phyloP scores from a whole-genome alignment of 2,797 vertebrate species.

The Pangasius djambal region DNA sequence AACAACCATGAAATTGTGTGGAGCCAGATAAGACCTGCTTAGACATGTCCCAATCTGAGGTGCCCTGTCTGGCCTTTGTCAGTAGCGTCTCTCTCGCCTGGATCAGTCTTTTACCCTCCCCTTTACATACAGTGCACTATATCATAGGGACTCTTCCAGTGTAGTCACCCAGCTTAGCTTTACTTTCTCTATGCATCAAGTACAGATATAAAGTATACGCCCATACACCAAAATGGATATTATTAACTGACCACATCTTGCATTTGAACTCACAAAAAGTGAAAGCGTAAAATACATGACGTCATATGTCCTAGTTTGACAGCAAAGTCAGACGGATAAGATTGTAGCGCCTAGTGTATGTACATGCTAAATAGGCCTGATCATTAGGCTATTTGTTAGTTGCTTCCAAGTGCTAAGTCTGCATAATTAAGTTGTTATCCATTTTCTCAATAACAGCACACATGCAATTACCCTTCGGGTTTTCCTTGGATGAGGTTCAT shows the following conservation, averaged over 20 bases:
- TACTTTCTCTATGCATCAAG: not conserved
- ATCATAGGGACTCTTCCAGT: not conserved
- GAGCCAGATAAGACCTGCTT: slow-evolving; percentile 77
- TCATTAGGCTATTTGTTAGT: slow-evolving; percentile 13
- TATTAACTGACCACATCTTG: not conserved
- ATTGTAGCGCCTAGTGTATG: not conserved
- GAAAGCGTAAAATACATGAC: not conserved
- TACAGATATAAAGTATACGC: not conserved
- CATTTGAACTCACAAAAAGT: not conserved
- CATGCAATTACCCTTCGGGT: slow-evolving; percentile 65
- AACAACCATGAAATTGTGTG: slow-evolving; percentile 79
- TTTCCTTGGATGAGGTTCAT: slow-evolving; percentile 65
- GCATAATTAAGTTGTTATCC: slow-evolving; percentile 64
- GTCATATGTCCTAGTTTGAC: not conserved
- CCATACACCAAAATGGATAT: not conserved
- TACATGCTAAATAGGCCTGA: not conserved
- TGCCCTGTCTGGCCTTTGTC: slow-evolving; percentile 56
- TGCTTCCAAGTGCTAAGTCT: slow-evolving; percentile 33
- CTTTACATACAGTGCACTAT: slow-evolving; percentile 11
- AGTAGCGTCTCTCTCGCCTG: slow-evolving; percentile 62
- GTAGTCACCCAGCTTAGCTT: not conserved
- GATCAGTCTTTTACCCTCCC: not conserved
- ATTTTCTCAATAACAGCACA: slow-evolving; percentile 68
- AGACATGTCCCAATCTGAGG: slow-evolving; percentile 70
- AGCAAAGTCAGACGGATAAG: not conserved